A percentile compares a stretch with the other conserved stretches of the same genome.
Conservation (phyloP, 1,140 invertebrate genomes). For the Sitobion miscanthi region DNA sequence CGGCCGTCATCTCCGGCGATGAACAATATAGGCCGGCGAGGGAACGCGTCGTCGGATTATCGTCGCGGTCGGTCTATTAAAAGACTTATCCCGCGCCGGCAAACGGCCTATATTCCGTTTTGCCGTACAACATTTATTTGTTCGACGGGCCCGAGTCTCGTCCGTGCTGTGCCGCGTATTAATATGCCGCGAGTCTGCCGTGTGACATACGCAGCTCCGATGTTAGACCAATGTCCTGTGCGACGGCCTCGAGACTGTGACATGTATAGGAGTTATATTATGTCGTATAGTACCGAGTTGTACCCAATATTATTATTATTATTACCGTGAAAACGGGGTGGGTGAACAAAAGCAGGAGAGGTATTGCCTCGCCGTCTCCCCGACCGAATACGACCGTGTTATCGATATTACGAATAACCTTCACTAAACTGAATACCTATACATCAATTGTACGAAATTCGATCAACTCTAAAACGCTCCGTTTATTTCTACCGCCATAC, state of each 20-base stretch:
- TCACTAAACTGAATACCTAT: no score
- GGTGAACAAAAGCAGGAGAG: no score
- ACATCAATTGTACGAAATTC: no score
- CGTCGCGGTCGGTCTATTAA: not conserved
- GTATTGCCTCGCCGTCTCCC: no score
- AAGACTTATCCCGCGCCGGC: not conserved
- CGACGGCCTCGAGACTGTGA: not conserved
- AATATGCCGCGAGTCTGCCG: not conserved
- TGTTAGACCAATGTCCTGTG: not conserved
- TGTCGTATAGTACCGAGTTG: no score
- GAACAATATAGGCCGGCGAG: not conserved
- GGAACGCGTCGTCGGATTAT: slow-evolving; percentile 1
- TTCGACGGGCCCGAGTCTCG: not conserved
- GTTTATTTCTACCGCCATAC: no score
- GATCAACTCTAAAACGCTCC: no score
- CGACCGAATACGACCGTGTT: no score
- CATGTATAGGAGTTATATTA: no score
- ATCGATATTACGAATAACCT: no score
- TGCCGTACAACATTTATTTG: not conserved
- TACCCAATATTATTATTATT: not conserved
- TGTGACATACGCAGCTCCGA: no score
- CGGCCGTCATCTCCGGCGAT: not conserved
- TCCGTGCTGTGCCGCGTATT: not conserved
- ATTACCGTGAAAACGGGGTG: no score
- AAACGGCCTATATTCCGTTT: not conserved